These are phyloP conservation scores for Chloropsis cyanopogon DNA, from an alignment of 2,113 vertebrate genomes.

Conservation along the genomic window DNA sequence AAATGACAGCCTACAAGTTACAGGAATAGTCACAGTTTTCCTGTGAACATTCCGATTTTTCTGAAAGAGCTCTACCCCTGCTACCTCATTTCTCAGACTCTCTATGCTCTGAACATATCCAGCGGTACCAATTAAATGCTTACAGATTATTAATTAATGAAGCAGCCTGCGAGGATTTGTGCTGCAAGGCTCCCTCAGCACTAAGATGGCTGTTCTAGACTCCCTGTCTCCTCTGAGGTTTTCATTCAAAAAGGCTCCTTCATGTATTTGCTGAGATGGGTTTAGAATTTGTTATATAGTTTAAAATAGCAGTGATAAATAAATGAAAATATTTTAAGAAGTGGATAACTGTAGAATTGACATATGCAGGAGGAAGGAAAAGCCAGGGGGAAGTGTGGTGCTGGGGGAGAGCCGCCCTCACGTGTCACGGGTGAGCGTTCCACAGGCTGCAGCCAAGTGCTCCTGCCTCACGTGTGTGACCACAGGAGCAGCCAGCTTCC, in stretches of 20 bases:
- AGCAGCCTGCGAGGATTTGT: neutral
- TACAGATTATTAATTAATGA: slow-evolving; percentile 40
- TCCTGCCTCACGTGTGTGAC: neutral
- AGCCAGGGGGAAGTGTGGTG: neutral
- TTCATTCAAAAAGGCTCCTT: neutral
- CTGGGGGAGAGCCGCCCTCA: neutral
- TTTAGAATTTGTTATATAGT: neutral
- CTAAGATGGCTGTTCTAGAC: neutral
- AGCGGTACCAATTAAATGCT: slow-evolving; percentile 33
- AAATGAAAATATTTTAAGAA: neutral
- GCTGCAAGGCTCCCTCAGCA: neutral
- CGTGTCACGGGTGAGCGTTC: neutral
- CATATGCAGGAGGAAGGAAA: neutral
- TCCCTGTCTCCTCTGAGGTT: neutral
- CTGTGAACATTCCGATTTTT: neutral
- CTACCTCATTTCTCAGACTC: neutral
- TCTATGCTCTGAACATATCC: neutral
- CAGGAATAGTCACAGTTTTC: neutral
- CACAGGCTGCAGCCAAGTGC: neutral
- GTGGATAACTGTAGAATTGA: neutral
- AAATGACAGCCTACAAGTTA: neutral
- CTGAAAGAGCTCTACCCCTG: neutral
- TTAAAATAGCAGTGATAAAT: neutral
- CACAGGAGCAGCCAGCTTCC: neutral
- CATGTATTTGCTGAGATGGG: neutral